A percentile compares a stretch with the other conserved stretches of the same genome.
Conservation (phyloP, 2,888 invertebrate genomes). For the Cerceris ruficornis region DNA sequence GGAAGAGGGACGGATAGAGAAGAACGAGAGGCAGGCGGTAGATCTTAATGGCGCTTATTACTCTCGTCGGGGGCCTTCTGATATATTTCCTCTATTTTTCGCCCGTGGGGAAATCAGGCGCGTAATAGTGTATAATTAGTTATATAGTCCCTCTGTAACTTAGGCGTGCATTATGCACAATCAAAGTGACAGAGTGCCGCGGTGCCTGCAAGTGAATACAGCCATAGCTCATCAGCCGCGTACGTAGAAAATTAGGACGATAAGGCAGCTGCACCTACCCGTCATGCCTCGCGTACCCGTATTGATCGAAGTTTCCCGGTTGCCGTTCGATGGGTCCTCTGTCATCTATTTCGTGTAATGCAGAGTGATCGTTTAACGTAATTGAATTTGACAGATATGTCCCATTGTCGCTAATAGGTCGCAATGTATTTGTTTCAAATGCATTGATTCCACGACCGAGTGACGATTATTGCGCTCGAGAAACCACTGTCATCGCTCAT, state of each 20-base stretch:
- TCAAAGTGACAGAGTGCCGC: constrained; percentile 78
- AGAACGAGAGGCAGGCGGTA: constrained; percentile 64
- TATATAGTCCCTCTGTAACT: constrained; percentile 77
- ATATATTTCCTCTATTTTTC: constrained; percentile 80
- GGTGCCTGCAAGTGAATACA: constrained; percentile 68
- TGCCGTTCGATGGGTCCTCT: constrained; percentile 25
- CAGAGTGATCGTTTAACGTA: constrained; percentile 50
- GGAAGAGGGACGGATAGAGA: constrained; percentile 39
- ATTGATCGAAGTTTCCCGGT: constrained; percentile 48
- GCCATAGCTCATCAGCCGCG: constrained; percentile 61
- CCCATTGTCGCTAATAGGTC: constrained; percentile 44
- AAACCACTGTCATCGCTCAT: constrained; percentile 26
- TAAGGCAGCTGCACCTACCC: constrained; percentile 39
- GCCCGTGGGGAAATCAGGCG: constrained; percentile 81
- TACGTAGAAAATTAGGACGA: constrained; percentile 63
- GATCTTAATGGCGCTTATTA: constrained; percentile 81
- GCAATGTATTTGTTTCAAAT: constrained; percentile 45
- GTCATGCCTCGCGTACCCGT: constrained; percentile 17
- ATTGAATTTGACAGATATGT: constrained; percentile 55
- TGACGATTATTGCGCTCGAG: constrained; percentile 24
- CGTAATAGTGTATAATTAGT: constrained; percentile 80
- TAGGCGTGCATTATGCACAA: constrained; percentile 79
- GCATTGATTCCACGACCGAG: constrained; percentile 33
- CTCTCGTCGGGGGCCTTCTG: constrained; percentile 76
- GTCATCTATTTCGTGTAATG: constrained; percentile 42